Base-by-base conservation (phyloP, 2,888 invertebrate genomes). In the Netelia fuscicornis region DNA sequence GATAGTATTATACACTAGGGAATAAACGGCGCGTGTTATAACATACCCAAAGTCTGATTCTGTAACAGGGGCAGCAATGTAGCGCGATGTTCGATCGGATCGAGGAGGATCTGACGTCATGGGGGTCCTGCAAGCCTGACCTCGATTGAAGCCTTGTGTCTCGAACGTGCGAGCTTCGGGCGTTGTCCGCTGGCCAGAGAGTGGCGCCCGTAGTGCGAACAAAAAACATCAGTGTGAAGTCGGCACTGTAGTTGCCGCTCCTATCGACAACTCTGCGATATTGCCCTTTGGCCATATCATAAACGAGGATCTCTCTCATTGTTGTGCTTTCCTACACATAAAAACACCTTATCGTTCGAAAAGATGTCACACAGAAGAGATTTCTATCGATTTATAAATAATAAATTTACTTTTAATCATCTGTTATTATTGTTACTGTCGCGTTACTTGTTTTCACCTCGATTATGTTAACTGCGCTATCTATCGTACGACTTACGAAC, bases 71-170 rank as follows among this genome's bases (percentile, higher is more conserved):
- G 81, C 81, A 70, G 71, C 75, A 60, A 67, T 77, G 67, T 74
- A 70, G 71, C 54, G 60, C 78, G 76, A 68, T 52, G 76, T 86
- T 87, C 83, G 85, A 87, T 85, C 81, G 83, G 82, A 86, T 86
- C 85, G 64, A 84, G 72, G 13, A 84, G 77, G 81, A 84, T 78
- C 80, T 86, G 87, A 86, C 86, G 87, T 86, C 85, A 85, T 76
- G 58, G 80, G 54, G 72, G 82, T 86, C 86, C 86, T 86, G 86
- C 81, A 84, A 85, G 81, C 76, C 78, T 84, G 85, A 87, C 86
- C 87, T 85, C 87, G 84, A 87, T 86, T 86, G 75, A 60, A 84
- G 85, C 67, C 82, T 84, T 65, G 64, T 72, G 60, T 78, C 70
- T 72, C 75, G 70, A 70, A 74, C 37, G 72, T 58, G 42, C 13